These are phyloP conservation scores for Pseudoips prasinana DNA, from an alignment of 2,888 invertebrate species.

Conservation along the genomic window DNA sequence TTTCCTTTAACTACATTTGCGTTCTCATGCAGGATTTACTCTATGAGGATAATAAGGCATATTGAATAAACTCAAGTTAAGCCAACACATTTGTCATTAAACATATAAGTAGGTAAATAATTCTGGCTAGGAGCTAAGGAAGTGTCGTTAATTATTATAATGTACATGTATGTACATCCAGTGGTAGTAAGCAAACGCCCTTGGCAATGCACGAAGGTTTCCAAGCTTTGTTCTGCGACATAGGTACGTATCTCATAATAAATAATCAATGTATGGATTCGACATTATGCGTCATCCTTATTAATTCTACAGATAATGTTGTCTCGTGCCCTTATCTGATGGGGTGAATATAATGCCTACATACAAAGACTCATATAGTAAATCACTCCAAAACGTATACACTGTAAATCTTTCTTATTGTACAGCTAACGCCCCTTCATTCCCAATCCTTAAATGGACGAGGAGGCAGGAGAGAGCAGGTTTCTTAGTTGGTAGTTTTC, in stretches of 20 bases:
- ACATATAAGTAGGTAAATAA: neutral
- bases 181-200: conserved; percentile 29
- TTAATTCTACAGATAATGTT: conserved; percentile 28
- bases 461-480: too few species aligned
- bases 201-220: conserved; percentile 45
- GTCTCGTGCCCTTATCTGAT: neutral
- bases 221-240: conserved; percentile 37
- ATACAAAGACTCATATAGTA: too few species aligned
- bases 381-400: too few species aligned
- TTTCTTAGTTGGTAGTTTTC: too few species aligned
- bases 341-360: neutral
- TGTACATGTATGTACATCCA: conserved; percentile 20
- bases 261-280: conserved; percentile 40
- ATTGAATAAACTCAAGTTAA: too few species aligned
- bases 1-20: too few species aligned
- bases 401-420: too few species aligned
- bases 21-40: too few species aligned
- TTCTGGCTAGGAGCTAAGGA: conserved; percentile 40
- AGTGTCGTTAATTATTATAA: conserved; percentile 52
- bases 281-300: conserved; percentile 37
- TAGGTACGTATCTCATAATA: conserved; percentile 38
- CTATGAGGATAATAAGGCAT: too few species aligned
- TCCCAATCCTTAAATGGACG: too few species aligned
- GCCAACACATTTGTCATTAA: too few species aligned
- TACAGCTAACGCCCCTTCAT: too few species aligned